Base-by-base conservation (phyloP, 2,113 vertebrate genomes). In the Cinclus mexicanus region DNA sequence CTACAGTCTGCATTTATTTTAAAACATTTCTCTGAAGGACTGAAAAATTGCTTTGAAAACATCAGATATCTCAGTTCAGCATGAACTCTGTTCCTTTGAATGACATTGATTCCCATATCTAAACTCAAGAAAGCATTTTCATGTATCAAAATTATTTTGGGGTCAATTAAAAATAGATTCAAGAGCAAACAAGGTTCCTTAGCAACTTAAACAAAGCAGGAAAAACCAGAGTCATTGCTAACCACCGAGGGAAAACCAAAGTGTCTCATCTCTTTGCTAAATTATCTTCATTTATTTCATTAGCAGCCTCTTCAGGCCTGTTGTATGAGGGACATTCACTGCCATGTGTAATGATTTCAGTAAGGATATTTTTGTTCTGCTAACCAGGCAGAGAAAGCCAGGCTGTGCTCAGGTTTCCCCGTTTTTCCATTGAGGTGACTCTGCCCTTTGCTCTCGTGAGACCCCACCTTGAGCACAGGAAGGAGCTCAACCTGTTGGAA, bases 81-180 rank as follows among this genome's bases (percentile, higher is more conserved):
- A 87, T 55, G 42, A 91, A 65, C 46, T 87, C 49, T 12, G 6
- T 53, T 87, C 77, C 57, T 69, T 11, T 70, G n/a, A 80, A 53
- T 35, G 37, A 70, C 22, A 75, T 56, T 19, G 46, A 87, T 72
- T 83, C 82, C 80, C 24, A 77, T 65, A 84, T 44, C 41, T 11
- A 42, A 63, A 82, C n/a, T 53, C 57, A 64, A 64, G 57, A 79
- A 85, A 83, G 57, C 42, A 42, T 89, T 84, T 91, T 61, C 77
- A 65, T 89, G 65, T 81, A 84, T 87, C 57, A 75, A 67, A 92
- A 56, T 75, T n/a, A 44, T 61, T 64, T 64, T 39, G 68, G 21
- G 78, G 65, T 84, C 74, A 95, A 91, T 89, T 83, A 87, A 94
- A 96, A 94, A 92, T 72, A 89, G 75, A 85, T 71, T 35, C 44